Percentiles rank a stretch among this genome's conserved stretches.
Evolutionary conservation across 2,888 invertebrate species (phyloP).

Genomic region (Leucophenga maculata): DNA sequence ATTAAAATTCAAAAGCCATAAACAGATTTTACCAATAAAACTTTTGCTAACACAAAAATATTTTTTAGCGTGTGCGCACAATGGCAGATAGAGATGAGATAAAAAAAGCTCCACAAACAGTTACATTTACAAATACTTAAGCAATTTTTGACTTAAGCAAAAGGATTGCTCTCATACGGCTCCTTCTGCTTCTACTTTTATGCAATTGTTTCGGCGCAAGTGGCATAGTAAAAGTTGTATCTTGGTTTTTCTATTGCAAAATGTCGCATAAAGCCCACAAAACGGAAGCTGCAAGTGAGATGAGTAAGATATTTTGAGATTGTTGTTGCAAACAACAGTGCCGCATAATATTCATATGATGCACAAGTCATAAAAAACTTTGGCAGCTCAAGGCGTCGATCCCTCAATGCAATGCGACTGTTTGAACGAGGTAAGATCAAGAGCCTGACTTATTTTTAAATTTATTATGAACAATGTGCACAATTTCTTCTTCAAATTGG

Average conservation of each 20-base stretch:
- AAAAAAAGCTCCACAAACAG: slow-evolving; percentile 41
- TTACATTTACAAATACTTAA: slow-evolving; percentile 51
- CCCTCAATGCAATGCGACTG: slow-evolving; percentile 29
- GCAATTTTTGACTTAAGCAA: background rate
- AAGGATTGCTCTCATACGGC: background rate
- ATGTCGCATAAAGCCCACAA: background rate
- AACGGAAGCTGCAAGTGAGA: slow-evolving; percentile 34
- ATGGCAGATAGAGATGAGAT: background rate
- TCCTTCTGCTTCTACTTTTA: too few relatives aligned
- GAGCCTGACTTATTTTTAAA: too few relatives aligned
- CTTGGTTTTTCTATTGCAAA: slow-evolving; percentile 27
- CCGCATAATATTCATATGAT: slow-evolving; percentile 67
- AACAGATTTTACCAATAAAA: slow-evolving; percentile 71
- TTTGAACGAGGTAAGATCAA: too few relatives aligned
- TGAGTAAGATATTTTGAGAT: slow-evolving; percentile 39
- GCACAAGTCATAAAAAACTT: slow-evolving; percentile 60
- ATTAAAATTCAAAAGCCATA: slow-evolving; percentile 72
- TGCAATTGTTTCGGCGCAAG: too few relatives aligned
- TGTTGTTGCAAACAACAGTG: slow-evolving; percentile 67
- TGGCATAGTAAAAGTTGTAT: background rate
- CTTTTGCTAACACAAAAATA: slow-evolving; percentile 66
- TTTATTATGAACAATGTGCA: too few relatives aligned
- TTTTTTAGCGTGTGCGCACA: slow-evolving; percentile 41
- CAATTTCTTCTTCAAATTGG: too few relatives aligned
- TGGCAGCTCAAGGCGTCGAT: slow-evolving; percentile 63